Conservation (phyloP, 2,888 invertebrate genomes). For the Drosophila subquinaria region DNA sequence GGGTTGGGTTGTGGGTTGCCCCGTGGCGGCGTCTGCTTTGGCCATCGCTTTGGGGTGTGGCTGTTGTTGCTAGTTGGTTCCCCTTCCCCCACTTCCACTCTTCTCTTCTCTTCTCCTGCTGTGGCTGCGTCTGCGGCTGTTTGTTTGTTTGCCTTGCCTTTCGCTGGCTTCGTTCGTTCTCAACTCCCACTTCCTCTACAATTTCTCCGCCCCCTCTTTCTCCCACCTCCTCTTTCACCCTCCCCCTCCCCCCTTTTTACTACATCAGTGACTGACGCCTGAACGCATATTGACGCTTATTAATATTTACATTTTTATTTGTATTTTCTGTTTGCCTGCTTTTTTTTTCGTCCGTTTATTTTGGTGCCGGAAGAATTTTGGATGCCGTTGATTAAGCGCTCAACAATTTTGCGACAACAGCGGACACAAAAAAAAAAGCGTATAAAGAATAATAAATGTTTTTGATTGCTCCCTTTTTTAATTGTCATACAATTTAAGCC, state of each 20-base stretch:
- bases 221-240: neutral
- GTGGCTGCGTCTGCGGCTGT: slow-evolving; percentile 49
- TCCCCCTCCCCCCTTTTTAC: neutral
- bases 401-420: slow-evolving; percentile 62
- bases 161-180: slow-evolving; percentile 32
- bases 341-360: slow-evolving; percentile 17
- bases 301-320: slow-evolving; percentile 83
- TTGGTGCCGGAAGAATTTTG: slow-evolving; percentile 36
- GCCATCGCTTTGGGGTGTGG: slow-evolving; percentile 43
- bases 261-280: slow-evolving; percentile 41
- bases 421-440: slow-evolving; percentile 12
- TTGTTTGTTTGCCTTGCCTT: slow-evolving; percentile 64
- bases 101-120: neutral
- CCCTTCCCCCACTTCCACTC: neutral
- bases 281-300: slow-evolving; percentile 80
- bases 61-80: slow-evolving; percentile 9
- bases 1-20: slow-evolving; percentile 13
- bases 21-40: slow-evolving; percentile 49
- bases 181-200: slow-evolving; percentile 21
- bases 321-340: slow-evolving; percentile 39
- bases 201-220: neutral
- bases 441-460: slow-evolving; percentile 51
- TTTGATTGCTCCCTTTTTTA: slow-evolving; percentile 78
- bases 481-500: slow-evolving; percentile 73
- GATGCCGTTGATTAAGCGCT: slow-evolving; percentile 73